Evolutionary conservation across 2,888 invertebrate species (phyloP).

Genomic region (Ormyrus rosae): DNA sequence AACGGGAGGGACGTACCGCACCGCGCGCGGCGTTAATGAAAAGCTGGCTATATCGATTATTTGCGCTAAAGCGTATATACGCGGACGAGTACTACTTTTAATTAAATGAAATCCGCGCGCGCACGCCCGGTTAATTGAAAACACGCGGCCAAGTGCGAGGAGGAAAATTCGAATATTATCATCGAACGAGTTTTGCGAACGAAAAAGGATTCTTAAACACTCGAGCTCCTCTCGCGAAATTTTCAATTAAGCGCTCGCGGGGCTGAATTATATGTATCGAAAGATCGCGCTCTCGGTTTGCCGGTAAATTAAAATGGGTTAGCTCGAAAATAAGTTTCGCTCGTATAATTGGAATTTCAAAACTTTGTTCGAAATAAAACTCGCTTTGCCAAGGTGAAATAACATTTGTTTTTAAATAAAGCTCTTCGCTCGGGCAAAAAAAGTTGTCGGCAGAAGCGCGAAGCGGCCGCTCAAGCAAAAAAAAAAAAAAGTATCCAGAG

Average conservation of each 20-base stretch:
- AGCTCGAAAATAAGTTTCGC: too few relatives aligned
- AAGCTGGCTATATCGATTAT: constrained; percentile 36
- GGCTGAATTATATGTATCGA: neutral
- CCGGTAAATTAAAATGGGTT: too few relatives aligned
- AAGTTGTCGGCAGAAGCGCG: neutral
- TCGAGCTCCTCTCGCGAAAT: neutral
- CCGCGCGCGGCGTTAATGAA: constrained; percentile 16
- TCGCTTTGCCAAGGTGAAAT: too few relatives aligned
- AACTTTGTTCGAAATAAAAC: too few relatives aligned
- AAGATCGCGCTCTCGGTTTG: too few relatives aligned
- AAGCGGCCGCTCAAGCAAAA: too few relatives aligned
- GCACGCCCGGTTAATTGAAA: neutral
- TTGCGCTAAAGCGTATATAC: neutral
- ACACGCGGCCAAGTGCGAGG: neutral
- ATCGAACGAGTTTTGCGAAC: neutral
- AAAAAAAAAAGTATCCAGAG: too few relatives aligned
- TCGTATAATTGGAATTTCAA: too few relatives aligned
- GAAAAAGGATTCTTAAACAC: neutral
- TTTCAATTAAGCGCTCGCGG: neutral
- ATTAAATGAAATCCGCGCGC: constrained; percentile 25
- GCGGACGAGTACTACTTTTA: constrained; percentile 4
- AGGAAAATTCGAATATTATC: neutral
- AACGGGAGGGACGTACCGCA: neutral
- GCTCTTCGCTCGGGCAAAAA: neutral
- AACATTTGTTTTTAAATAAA: neutral